These are phyloP conservation scores for Eulemur mongoz DNA, from an alignment of 2,797 vertebrate species.

Conservation along the genomic window DNA sequence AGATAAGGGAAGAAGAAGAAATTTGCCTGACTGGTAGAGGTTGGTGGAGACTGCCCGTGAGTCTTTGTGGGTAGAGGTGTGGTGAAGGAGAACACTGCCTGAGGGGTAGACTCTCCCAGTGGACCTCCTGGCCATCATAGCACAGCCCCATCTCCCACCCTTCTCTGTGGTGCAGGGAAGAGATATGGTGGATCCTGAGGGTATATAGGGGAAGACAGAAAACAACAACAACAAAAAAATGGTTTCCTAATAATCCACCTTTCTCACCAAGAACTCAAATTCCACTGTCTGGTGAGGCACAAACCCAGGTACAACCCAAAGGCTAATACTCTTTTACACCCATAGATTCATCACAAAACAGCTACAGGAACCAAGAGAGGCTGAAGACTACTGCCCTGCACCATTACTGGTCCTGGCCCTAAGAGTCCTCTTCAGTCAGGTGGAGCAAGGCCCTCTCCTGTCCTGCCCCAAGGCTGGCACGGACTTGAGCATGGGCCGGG, in stretches of 20 bases:
- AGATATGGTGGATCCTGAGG: background rate
- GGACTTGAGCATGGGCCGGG: constrained; percentile 64
- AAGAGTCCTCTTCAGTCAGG: constrained; percentile 20
- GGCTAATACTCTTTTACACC: constrained; percentile 1
- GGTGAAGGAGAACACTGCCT: background rate
- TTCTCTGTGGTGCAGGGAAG: background rate
- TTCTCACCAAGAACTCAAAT: background rate
- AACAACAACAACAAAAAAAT: background rate
- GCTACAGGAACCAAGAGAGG: background rate
- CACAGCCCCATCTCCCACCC: background rate
- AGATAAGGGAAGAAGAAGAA: background rate
- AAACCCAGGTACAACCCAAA: background rate
- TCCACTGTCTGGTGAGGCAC: background rate
- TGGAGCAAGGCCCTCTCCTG: constrained; percentile 15
- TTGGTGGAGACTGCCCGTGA: background rate
- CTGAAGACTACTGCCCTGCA: constrained; percentile 4
- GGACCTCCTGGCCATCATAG: background rate
- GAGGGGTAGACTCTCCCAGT: background rate
- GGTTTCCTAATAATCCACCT: background rate
- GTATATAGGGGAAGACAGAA: background rate
- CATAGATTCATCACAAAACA: constrained; percentile 45
- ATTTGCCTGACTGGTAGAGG: constrained; percentile 6
- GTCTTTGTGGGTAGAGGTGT: background rate
- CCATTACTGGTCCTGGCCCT: background rate
- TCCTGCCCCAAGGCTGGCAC: background rate